phyloP scores from a whole-genome alignment of 2,888 invertebrate species.

The Calliphora vomitoria region DNA sequence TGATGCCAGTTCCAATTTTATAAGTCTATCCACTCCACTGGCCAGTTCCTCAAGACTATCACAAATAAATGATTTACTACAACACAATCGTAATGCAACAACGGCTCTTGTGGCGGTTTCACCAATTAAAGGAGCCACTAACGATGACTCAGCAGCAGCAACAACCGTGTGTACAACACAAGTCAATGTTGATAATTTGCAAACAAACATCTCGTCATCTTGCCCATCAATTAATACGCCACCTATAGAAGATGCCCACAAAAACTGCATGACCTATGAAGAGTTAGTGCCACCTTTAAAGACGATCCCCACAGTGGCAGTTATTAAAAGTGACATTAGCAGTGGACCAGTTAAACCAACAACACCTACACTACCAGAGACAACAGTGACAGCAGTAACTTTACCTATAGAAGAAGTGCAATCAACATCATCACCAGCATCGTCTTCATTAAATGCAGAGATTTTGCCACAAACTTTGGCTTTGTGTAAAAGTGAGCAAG shows the following conservation, averaged over 20 bases:
- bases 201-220: background rate
- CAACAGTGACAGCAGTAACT: background rate
- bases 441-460: conserved; percentile 14
- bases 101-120: conserved; percentile 81
- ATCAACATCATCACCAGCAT: background rate
- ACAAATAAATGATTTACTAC: conserved; percentile 83
- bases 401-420: background rate
- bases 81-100: conserved; percentile 83
- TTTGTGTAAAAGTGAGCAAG: conserved; percentile 18
- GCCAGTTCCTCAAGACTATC: conserved; percentile 82
- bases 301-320: conserved; percentile 76
- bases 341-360: conserved; percentile 54
- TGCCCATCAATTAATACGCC: conserved; percentile 42
- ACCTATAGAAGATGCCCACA: conserved; percentile 66
- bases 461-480: conserved; percentile 6
- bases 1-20: conserved; percentile 77
- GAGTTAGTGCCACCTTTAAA: conserved; percentile 76
- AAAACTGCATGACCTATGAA: conserved; percentile 77
- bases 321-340: conserved; percentile 65
- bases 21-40: conserved; percentile 81
- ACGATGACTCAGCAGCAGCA: conserved; percentile 7
- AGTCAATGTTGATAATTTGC: conserved; percentile 17
- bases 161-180: background rate
- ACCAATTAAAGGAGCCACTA: conserved; percentile 66
- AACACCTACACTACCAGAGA: conserved; percentile 37